phyloP scores from a whole-genome alignment of 2,888 invertebrate species.

The Hipparchia semele region DNA sequence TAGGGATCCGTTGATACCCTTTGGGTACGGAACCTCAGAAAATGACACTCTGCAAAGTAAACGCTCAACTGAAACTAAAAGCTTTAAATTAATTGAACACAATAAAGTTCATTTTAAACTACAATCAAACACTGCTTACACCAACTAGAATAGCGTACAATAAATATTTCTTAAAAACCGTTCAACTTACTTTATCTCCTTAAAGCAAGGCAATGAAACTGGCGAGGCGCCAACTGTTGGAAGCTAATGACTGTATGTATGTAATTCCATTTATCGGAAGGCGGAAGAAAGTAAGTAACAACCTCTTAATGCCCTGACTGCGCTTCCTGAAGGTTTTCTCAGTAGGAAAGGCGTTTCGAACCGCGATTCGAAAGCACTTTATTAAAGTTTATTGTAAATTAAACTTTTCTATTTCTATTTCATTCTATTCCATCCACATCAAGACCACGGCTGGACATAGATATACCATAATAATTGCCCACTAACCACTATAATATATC shows the following conservation, averaged over 20 bases:
- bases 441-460: too few species aligned
- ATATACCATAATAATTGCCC: too few species aligned
- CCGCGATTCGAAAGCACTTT: too few species aligned
- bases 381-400: too few species aligned
- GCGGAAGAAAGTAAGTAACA: not conserved
- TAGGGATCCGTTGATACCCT: too few species aligned
- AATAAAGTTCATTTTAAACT: not conserved
- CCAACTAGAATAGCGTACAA: not conserved
- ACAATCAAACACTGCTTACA: not conserved
- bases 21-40: too few species aligned
- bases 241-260: conserved; percentile 4
- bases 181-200: conserved; percentile 3
- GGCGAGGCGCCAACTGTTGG: not conserved
- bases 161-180: conserved; percentile 9
- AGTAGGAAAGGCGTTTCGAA: too few species aligned
- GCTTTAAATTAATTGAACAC: not conserved
- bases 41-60: too few species aligned
- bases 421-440: too few species aligned
- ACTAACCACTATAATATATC: too few species aligned
- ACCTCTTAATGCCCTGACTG: not conserved
- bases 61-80: not conserved
- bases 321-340: not conserved
- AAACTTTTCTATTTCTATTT: too few species aligned
- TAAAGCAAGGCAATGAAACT: conserved; percentile 9
- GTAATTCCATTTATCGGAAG: conserved; percentile 8